Percentiles rank a stretch among this genome's conserved stretches.
Conservation (phyloP, 1,140 invertebrate species). For the Planococcus citri region DNA sequence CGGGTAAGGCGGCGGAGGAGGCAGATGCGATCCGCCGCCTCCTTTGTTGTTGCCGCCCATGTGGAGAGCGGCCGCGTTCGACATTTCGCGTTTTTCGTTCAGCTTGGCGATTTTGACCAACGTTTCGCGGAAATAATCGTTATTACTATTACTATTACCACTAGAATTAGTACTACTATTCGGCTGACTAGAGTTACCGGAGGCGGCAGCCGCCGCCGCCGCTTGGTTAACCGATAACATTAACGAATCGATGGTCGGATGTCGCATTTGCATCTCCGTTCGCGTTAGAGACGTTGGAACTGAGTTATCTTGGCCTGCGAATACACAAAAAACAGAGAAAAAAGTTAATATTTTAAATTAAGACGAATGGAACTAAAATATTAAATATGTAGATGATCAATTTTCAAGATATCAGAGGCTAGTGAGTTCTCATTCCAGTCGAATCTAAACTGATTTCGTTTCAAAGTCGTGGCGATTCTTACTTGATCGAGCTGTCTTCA, state of each 20-base stretch:
- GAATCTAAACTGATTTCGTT: too few relatives aligned
- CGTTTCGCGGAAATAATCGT: slow-evolving; percentile 56
- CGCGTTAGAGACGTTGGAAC: not conserved
- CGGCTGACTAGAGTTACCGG: slow-evolving; percentile 12
- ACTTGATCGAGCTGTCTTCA: too few relatives aligned
- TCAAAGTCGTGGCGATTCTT: too few relatives aligned
- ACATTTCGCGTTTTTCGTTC: slow-evolving; percentile 25
- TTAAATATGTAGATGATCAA: too few relatives aligned
- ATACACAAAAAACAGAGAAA: not conserved
- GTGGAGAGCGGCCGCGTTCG: not conserved
- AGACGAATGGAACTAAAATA: too few relatives aligned
- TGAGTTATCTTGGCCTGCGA: slow-evolving; percentile 16
- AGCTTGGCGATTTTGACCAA: slow-evolving; percentile 61
- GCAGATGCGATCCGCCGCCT: not conserved
- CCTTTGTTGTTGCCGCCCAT: not conserved
- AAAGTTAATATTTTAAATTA: too few relatives aligned
- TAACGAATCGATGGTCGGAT: slow-evolving; percentile 10
- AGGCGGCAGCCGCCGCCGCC: not conserved
- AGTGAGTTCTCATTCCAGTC: too few relatives aligned
- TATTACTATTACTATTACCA: not conserved
- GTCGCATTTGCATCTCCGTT: not conserved
- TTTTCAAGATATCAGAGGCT: too few relatives aligned
- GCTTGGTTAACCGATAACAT: not conserved
- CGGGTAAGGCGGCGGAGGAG: slow-evolving; percentile 47
- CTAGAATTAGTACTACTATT: not conserved